Evolutionary conservation across 1,140 invertebrate genomes (phyloP).

Genomic region (Adelges cooleyi): DNA sequence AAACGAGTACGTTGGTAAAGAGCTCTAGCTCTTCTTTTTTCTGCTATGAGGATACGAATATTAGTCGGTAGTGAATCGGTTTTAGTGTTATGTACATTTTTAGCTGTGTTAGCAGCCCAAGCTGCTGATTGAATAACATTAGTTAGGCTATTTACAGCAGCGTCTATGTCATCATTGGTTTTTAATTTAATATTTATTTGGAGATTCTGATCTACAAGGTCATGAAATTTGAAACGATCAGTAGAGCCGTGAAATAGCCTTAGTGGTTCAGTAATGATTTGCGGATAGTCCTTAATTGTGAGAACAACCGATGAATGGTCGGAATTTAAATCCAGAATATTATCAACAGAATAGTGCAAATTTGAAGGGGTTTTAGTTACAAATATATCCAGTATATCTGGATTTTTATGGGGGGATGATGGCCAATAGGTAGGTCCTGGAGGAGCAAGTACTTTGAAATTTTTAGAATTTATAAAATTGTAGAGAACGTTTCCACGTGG

Average conservation of each 20-base stretch:
- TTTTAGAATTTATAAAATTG: slow-evolving; percentile 32
- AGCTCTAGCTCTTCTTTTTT: slow-evolving; percentile 12
- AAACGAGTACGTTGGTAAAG: neutral
- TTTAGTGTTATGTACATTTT: neutral
- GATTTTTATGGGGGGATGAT: neutral
- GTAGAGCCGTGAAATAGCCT: neutral
- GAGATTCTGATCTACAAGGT: neutral
- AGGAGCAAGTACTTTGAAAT: slow-evolving; percentile 16
- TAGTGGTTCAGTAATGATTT: neutral
- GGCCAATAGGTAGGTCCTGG: slow-evolving; percentile 6
- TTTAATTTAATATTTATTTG: neutral
- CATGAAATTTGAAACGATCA: neutral
- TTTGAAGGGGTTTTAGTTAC: neutral
- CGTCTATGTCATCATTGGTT: neutral
- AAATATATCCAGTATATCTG: slow-evolving; percentile 12
- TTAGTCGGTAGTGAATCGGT: neutral
- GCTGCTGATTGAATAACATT: slow-evolving; percentile 2
- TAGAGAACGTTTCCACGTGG: slow-evolving; percentile 35
- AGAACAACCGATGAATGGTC: neutral
- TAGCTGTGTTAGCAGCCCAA: neutral
- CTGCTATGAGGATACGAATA: neutral
- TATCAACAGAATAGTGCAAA: neutral
- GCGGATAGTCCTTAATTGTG: neutral
- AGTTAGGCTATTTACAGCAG: neutral
- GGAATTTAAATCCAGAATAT: neutral